Percentiles rank a stretch among this genome's conserved stretches.
Evolutionary conservation across 2,888 invertebrate species (phyloP).

Genomic region (Mythimna albipuncta): DNA sequence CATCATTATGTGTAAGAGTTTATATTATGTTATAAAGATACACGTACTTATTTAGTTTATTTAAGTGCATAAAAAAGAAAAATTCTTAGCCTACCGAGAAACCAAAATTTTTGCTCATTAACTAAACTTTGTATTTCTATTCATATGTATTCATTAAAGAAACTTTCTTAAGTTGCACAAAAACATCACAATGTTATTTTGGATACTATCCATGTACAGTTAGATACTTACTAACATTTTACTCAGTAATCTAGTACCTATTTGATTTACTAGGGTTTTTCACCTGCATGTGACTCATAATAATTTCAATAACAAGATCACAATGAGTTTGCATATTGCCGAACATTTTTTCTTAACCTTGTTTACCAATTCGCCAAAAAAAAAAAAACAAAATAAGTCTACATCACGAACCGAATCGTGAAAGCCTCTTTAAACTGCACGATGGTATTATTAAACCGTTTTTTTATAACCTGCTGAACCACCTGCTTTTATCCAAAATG

Average conservation of each 20-base stretch:
- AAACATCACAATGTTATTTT: too few species aligned
- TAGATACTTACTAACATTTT: too few species aligned
- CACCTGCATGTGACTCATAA: not conserved
- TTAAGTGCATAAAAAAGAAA: too few species aligned
- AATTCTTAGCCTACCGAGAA: too few species aligned
- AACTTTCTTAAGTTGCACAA: too few species aligned
- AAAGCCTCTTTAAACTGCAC: conserved; percentile 1
- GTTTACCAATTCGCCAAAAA: conserved; percentile 17
- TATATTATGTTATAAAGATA: too few species aligned
- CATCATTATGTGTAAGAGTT: too few species aligned
- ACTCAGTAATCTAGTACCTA: not conserved
- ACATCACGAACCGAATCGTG: conserved; percentile 17
- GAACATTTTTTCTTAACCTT: not conserved
- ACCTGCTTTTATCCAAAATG: not conserved
- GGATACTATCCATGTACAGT: too few species aligned
- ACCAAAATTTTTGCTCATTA: too few species aligned
- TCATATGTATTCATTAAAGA: too few species aligned
- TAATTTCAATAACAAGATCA: not conserved
- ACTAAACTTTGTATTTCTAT: too few species aligned
- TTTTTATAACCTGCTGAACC: not conserved
- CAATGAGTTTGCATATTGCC: conserved; percentile 10
- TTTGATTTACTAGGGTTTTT: not conserved
- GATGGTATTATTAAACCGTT: not conserved
- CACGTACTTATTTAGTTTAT: too few species aligned
- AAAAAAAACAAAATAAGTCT: not conserved